phyloP scores from a whole-genome alignment of 2,888 invertebrate species.

The Cyaniris semiargus region DNA sequence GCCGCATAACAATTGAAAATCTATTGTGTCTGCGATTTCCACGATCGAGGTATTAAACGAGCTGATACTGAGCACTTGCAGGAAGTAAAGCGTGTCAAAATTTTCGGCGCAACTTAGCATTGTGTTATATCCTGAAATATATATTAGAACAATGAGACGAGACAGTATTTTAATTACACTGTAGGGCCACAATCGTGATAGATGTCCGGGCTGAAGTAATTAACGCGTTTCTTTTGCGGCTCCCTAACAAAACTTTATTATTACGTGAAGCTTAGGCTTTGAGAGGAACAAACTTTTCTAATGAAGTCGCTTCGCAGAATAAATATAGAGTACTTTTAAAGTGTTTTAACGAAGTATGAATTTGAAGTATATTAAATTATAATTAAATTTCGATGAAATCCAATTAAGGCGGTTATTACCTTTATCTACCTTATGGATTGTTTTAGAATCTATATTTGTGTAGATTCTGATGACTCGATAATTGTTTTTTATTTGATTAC shows the following conservation, averaged over 20 bases:
- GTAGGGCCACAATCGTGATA: conserved; percentile 54
- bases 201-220: conserved; percentile 70
- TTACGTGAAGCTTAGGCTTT: conserved; percentile 75
- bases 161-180: conserved; percentile 26
- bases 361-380: conserved; percentile 42
- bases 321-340: conserved; percentile 72
- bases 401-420: neutral
- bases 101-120: neutral
- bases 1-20: no score
- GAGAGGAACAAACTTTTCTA: conserved; percentile 77
- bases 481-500: neutral
- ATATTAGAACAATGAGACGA: conserved; percentile 11
- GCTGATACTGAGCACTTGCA: neutral
- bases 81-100: neutral
- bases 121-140: neutral
- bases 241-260: conserved; percentile 78
- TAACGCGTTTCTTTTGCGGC: conserved; percentile 75
- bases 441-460: neutral
- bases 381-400: conserved; percentile 10
- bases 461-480: neutral
- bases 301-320: conserved; percentile 75
- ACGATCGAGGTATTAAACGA: no score
- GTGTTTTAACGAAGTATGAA: conserved; percentile 60
- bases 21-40: no score
- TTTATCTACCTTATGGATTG: neutral